Evolutionary conservation across 2,113 vertebrate genomes (phyloP).

Genomic region (Azemiops feae): DNA sequence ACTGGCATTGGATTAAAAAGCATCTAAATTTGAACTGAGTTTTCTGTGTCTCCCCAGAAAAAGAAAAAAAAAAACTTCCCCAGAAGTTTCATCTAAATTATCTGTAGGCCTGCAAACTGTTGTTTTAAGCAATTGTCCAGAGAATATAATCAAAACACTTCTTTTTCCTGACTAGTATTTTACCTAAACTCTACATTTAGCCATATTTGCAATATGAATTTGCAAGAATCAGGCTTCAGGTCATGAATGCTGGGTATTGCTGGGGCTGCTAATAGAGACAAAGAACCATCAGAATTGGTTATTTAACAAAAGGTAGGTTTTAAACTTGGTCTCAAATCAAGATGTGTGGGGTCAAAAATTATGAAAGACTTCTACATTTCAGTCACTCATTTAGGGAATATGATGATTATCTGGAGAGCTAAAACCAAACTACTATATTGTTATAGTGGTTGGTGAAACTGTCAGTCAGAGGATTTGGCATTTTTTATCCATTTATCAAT

Average conservation of each 20-base stretch:
- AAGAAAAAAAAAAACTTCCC: background rate
- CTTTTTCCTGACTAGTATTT: background rate
- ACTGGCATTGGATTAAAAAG: background rate
- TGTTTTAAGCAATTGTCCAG: background rate
- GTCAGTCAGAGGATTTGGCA: too few species aligned
- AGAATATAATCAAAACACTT: background rate
- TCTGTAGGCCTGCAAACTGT: too few species aligned
- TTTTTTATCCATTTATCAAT: too few species aligned
- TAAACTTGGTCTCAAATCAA: background rate
- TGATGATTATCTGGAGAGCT: background rate
- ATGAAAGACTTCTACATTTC: background rate
- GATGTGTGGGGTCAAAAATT: background rate
- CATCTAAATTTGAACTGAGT: background rate
- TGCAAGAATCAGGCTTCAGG: background rate
- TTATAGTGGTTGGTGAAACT: background rate
- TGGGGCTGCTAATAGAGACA: background rate
- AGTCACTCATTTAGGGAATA: background rate
- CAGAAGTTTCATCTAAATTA: background rate
- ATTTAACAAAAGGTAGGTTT: background rate
- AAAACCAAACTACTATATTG: background rate
- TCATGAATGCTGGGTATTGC: background rate
- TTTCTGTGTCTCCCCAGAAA: background rate
- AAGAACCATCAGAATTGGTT: background rate
- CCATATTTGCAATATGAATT: background rate
- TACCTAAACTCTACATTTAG: background rate